Percentiles rank a stretch among this genome's conserved stretches.
Conservation (phyloP, 2,888 invertebrate genomes). For the Cephus sareptanus region DNA sequence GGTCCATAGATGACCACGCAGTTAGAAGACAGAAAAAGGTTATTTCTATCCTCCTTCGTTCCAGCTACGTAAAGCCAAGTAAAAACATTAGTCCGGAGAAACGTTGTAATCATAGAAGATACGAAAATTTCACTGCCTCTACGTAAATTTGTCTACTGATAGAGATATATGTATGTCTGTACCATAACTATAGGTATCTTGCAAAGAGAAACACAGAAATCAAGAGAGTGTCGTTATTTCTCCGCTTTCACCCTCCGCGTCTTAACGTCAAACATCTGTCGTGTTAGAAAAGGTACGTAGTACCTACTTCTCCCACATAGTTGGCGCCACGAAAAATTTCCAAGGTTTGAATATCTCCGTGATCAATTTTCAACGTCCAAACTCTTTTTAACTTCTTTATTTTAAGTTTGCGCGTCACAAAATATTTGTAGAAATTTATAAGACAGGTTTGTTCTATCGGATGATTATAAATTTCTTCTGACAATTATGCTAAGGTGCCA, state of each 20-base stretch:
- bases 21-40: background rate
- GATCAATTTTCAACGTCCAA: background rate
- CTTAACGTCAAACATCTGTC: slow-evolving; percentile 19
- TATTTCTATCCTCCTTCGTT: background rate
- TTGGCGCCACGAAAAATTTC: background rate
- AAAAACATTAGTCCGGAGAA: background rate
- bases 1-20: background rate
- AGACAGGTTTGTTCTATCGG: background rate
- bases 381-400: background rate
- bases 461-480: background rate
- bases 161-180: background rate
- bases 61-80: background rate
- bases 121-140: background rate
- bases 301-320: background rate
- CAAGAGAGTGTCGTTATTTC: slow-evolving; percentile 8
- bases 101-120: background rate
- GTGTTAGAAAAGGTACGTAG: background rate
- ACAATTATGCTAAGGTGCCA: background rate
- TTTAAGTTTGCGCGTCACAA: background rate
- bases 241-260: slow-evolving; percentile 37
- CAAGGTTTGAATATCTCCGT: background rate
- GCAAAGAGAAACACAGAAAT: background rate
- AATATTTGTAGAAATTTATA: background rate
- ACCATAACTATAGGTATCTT: background rate
- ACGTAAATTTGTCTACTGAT: background rate